Evolutionary conservation across 2,113 vertebrate genomes (phyloP).

Genomic region (Mus pahari): DNA sequence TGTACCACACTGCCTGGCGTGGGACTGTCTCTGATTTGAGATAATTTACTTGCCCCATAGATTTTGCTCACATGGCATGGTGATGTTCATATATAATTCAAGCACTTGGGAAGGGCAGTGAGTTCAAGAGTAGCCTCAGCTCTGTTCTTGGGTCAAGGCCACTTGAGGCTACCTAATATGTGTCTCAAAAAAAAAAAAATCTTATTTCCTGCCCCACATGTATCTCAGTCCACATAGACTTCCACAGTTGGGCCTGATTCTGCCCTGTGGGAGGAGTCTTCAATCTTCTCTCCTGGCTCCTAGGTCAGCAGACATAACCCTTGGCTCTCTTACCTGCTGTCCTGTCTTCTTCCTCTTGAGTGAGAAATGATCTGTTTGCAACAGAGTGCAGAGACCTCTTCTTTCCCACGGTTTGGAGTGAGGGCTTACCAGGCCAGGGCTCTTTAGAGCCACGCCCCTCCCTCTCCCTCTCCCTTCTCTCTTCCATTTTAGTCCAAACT

Average conservation of each 20-base stretch:
- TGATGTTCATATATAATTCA: neutral
- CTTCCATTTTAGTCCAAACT: neutral
- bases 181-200: neutral
- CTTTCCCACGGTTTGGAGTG: neutral
- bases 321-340: neutral
- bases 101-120: neutral
- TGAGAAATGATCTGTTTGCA: neutral
- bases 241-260: neutral
- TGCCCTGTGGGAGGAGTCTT: neutral
- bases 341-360: neutral
- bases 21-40: constrained; percentile 32
- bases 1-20: neutral
- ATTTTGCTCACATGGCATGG: constrained; percentile 7
- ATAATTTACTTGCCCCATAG: constrained; percentile 31
- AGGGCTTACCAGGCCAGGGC: neutral
- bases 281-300: neutral
- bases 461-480: no score
- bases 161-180: neutral
- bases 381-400: neutral
- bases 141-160: neutral
- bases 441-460: neutral
- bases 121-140: neutral
- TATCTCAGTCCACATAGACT: neutral
- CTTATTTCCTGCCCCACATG: neutral
- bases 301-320: neutral